Conservation (phyloP, 2,797 vertebrate genomes). For the Lateolabrax maculatus region DNA sequence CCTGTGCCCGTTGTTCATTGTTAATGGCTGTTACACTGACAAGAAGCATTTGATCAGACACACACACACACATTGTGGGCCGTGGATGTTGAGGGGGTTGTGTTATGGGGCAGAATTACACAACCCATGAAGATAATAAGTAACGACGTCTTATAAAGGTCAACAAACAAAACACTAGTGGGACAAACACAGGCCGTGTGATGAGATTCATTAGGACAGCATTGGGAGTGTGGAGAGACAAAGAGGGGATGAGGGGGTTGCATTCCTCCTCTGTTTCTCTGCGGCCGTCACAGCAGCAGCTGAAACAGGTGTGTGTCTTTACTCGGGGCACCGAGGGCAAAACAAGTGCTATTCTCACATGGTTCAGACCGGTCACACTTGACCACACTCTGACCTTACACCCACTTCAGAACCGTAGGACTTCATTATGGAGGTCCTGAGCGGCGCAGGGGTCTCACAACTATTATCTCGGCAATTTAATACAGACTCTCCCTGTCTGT, state of each 20-base stretch:
- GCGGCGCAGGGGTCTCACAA: slow-evolving; percentile 53
- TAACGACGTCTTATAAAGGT: slow-evolving; percentile 79
- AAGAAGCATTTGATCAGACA: slow-evolving; percentile 75
- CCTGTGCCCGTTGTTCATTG: slow-evolving; percentile 71
- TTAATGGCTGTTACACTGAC: slow-evolving; percentile 78
- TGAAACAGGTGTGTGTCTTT: slow-evolving; percentile 80
- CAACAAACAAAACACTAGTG: slow-evolving; percentile 79
- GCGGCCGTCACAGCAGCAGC: slow-evolving; percentile 66
- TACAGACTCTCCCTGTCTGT: slow-evolving; percentile 36
- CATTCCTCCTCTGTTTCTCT: slow-evolving; percentile 61
- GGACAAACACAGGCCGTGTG: slow-evolving; percentile 68
- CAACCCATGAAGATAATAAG: slow-evolving; percentile 76
- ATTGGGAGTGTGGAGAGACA: slow-evolving; percentile 37
- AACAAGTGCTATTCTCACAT: slow-evolving; percentile 73
- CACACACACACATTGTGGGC: slow-evolving; percentile 52
- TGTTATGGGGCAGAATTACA: slow-evolving; percentile 69
- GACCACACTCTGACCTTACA: slow-evolving; percentile 71
- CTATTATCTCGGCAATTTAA: slow-evolving; percentile 65
- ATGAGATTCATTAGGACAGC: slow-evolving; percentile 81
- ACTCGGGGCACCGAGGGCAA: slow-evolving; percentile 51
- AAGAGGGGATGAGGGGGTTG: not conserved
- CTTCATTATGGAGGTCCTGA: slow-evolving; percentile 65
- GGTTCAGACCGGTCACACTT: slow-evolving; percentile 74
- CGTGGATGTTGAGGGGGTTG: slow-evolving; percentile 49
- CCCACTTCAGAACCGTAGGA: slow-evolving; percentile 53